These are phyloP conservation scores for Apamea anceps DNA, from an alignment of 2,888 invertebrate genomes.

Conservation along the genomic window DNA sequence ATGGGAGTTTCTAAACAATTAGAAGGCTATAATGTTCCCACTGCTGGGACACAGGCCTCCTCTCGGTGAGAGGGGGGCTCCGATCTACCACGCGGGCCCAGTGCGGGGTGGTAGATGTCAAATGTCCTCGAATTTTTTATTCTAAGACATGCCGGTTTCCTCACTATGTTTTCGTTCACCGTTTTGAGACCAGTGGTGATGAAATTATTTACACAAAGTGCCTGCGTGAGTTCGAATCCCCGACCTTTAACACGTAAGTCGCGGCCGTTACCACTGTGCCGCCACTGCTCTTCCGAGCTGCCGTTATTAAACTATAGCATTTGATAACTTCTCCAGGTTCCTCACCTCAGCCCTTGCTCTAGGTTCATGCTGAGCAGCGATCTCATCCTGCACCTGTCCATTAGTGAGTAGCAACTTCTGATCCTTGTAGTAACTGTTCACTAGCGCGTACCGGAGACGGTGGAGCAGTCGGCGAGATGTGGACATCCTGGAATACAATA, in stretches of 20 bases:
- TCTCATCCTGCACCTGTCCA: constrained; percentile 80
- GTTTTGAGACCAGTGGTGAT: too few species aligned
- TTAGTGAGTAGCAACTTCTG: constrained; percentile 79
- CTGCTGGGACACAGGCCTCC: neutral
- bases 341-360: constrained; percentile 80
- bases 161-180: too few species aligned
- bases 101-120: too few species aligned
- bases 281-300: neutral
- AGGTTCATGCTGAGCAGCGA: constrained; percentile 79
- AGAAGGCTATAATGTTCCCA: neutral
- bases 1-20: neutral
- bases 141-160: too few species aligned
- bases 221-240: too few species aligned
- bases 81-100: too few species aligned
- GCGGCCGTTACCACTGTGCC: too few species aligned
- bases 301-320: neutral
- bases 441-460: constrained; percentile 82
- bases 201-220: too few species aligned
- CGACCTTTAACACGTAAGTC: too few species aligned
- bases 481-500: constrained; percentile 75
- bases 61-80: neutral
- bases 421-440: constrained; percentile 82
- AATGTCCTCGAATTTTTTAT: too few species aligned
- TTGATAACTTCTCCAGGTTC: neutral
- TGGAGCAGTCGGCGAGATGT: constrained; percentile 82